Evolutionary conservation across 2,797 vertebrate species (phyloP), one percentile per base, ranked within the genome.

Genomic region (Antrozous pallidus): DNA sequence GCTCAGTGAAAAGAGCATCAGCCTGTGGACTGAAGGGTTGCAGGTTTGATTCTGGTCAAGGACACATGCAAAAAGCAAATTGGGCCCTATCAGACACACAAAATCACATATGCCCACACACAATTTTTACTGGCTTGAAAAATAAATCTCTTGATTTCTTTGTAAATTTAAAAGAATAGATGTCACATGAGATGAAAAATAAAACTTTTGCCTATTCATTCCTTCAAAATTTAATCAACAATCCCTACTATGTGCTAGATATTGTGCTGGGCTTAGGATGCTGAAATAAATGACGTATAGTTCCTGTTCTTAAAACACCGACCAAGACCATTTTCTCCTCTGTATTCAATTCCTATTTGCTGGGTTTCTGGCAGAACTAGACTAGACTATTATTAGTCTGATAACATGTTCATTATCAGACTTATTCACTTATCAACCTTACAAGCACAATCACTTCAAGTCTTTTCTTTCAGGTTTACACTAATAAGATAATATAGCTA

Each of bases 101-200:
- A 65, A 85, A 42, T 3, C 47, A 89, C 14, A 54, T 38, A 49
- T 13, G 28, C n/a, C 94, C 36, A 81, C 33, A 28, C 28, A 38
- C 63, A 63, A 65, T 70, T 70, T 61, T 79, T 42, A 90, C 42
- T 63, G 47, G 24, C 28, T 78, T 94, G 31, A 51, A 88, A 90
- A 90, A 74, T 1, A 69, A 56, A 36, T 36, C 61, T 74, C 28
- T 67, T 61, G 22, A 22, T 65, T 31, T 81, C 56, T 47, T 38
- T 85, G 33, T 36, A 94, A 80, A 89, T 89, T 95, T 91, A 89
- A 51, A 90, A 88, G 31, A 31, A 78, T 22, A 51, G 47, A 67
- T 67, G 13, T 61, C 36, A 89, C 22, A 47, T 28, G 20, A 74
- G 5, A 16, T 42, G 16, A 65, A 74, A 84, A 87, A 54, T 24